Conservation (phyloP, 2,888 invertebrate genomes). For the Nyleta sp. region DNA sequence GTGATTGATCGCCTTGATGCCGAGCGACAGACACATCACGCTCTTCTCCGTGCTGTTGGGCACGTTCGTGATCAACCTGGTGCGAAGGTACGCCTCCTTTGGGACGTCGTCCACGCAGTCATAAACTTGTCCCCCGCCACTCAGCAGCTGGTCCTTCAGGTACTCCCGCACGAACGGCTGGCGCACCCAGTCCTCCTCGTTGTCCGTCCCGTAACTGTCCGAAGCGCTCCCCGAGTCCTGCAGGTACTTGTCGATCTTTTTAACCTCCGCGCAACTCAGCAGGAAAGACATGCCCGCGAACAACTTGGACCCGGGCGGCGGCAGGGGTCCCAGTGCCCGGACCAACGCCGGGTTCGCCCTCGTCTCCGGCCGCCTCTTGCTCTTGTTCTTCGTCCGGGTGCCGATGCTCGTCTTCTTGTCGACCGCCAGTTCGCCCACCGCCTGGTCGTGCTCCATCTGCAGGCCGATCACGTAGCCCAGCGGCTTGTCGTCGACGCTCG, state of each 20-base stretch:
- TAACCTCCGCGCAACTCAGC: constrained; percentile 84
- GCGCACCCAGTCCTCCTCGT: constrained; percentile 84
- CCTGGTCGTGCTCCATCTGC: constrained; percentile 74
- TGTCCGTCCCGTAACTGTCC: constrained; percentile 83
- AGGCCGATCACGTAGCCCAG: constrained; percentile 66
- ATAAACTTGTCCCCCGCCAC: constrained; percentile 86
- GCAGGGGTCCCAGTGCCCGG: constrained; percentile 84
- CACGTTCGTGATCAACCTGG: constrained; percentile 87
- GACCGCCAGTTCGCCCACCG: constrained; percentile 67
- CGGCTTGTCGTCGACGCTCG: constrained; percentile 22
- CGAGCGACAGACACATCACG: constrained; percentile 88
- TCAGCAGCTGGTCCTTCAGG: constrained; percentile 85
- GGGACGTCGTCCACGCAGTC: constrained; percentile 84
- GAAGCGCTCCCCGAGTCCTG: constrained; percentile 79
- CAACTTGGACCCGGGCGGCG: constrained; percentile 79
- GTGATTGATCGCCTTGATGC: constrained; percentile 86
- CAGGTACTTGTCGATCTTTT: constrained; percentile 71
- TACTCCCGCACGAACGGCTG: constrained; percentile 84
- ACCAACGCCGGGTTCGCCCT: constrained; percentile 84
- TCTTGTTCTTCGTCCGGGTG: constrained; percentile 82
- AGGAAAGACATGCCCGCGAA: constrained; percentile 84
- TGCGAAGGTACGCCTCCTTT: constrained; percentile 84
- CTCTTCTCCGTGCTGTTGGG: constrained; percentile 90
- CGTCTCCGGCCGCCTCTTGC: constrained; percentile 74
- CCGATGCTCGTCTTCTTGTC: constrained; percentile 67